Evolutionary conservation across 2,797 vertebrate species (phyloP).

Genomic region (Pogonophryne albipinna): DNA sequence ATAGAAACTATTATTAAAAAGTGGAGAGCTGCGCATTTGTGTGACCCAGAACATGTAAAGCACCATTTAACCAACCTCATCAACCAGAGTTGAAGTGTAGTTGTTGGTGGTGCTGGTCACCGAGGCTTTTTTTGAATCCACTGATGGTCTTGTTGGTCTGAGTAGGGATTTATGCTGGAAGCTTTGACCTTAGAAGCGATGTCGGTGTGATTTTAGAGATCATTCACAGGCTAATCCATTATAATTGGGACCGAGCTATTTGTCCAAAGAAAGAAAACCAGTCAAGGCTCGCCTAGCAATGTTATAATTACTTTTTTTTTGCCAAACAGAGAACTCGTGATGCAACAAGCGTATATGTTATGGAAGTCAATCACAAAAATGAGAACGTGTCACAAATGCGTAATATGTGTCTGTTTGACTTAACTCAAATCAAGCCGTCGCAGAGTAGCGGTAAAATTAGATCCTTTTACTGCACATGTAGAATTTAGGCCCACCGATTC

Average conservation of each 20-base stretch:
- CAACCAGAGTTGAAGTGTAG: slow-evolving; percentile 70
- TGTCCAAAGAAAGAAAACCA: slow-evolving; percentile 37
- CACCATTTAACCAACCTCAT: too few species aligned
- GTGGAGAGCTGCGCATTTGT: slow-evolving; percentile 41
- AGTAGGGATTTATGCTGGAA: slow-evolving; percentile 62
- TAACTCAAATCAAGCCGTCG: slow-evolving; percentile 33
- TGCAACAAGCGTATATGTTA: slow-evolving; percentile 35
- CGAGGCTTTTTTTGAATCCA: slow-evolving; percentile 38
- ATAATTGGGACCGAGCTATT: slow-evolving; percentile 68
- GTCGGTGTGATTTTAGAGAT: slow-evolving; percentile 60
- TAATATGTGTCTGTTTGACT: slow-evolving; percentile 18
- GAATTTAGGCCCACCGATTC: slow-evolving; percentile 79
- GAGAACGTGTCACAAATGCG: slow-evolving; percentile 13
- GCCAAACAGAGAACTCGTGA: slow-evolving; percentile 6
- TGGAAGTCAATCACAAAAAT: slow-evolving; percentile 31
- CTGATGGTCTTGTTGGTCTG: slow-evolving; percentile 56
- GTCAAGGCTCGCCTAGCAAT: slow-evolving; percentile 18
- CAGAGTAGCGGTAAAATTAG: slow-evolving; percentile 77
- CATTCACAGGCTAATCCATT: slow-evolving; percentile 69
- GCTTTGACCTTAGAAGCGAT: slow-evolving; percentile 68
- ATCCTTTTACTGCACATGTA: slow-evolving; percentile 80
- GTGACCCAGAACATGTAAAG: slow-evolving; percentile 75
- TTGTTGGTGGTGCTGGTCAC: slow-evolving; percentile 47
- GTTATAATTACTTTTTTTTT: slow-evolving; percentile 55
- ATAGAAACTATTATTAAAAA: slow-evolving; percentile 81